A percentile compares a stretch with the other conserved stretches of the same genome.
These are phyloP conservation scores for Callorhinus ursinus DNA, from an alignment of 2,113 vertebrate genomes.

Conservation along the genomic window DNA sequence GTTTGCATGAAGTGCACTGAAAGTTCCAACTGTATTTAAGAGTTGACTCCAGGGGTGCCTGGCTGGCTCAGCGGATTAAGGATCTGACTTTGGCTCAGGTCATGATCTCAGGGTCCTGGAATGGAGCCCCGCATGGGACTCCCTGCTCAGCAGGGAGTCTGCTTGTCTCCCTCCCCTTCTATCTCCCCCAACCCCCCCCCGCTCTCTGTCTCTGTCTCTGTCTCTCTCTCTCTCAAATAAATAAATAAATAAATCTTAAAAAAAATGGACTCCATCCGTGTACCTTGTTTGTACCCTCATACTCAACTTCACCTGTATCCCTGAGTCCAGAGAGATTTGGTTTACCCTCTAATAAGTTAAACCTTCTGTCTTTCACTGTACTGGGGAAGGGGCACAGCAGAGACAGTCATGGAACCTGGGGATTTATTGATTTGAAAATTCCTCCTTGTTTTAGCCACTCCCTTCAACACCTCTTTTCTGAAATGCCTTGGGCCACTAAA, in stretches of 20 bases:
- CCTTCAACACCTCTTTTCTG: not conserved
- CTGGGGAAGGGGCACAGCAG: fast-evolving
- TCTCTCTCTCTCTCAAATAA: no score
- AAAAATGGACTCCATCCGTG: not conserved
- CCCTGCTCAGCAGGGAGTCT: no score
- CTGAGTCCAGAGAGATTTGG: not conserved
- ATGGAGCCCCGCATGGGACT: no score
- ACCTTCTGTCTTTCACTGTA: not conserved
- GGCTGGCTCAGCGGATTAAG: no score
- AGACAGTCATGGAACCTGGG: not conserved
- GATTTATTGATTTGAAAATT: not conserved
- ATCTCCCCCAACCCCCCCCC: no score
- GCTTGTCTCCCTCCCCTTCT: no score
- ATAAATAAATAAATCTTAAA: not conserved
- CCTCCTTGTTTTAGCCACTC: not conserved
- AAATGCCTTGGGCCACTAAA: not conserved
- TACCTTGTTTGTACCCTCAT: not conserved
- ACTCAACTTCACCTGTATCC: not conserved
- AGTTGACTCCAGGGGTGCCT: not conserved
- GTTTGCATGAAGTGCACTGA: not conserved
- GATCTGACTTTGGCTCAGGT: no score
- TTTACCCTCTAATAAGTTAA: not conserved
- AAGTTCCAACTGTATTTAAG: not conserved
- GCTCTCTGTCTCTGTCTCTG: no score
- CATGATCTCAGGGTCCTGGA: no score